These are phyloP conservation scores for Trachymyrmex cornetzi DNA, from an alignment of 1,140 invertebrate genomes.

Conservation along the genomic window DNA sequence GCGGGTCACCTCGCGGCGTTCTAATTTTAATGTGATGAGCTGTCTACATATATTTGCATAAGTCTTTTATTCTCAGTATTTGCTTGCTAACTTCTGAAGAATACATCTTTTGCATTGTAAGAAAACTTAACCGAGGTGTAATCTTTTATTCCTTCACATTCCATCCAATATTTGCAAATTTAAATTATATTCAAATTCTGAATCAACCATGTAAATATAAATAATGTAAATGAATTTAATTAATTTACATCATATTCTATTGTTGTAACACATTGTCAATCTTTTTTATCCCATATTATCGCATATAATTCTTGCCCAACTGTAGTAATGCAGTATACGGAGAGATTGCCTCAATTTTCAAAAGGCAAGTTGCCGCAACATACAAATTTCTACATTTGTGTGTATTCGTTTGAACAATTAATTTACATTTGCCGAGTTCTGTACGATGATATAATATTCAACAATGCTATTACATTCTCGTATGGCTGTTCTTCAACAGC, in stretches of 20 bases:
- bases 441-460: constrained; percentile 43
- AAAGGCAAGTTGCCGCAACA: not conserved
- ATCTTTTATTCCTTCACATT: too few species aligned
- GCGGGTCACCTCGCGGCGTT: too few species aligned
- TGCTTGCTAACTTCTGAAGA: too few species aligned
- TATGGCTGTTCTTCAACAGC: constrained; percentile 41
- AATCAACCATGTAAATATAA: not conserved
- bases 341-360: not conserved
- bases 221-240: not conserved
- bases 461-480: constrained; percentile 67
- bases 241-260: not conserved
- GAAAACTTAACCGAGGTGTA: too few species aligned
- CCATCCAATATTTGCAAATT: not conserved
- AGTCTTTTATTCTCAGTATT: too few species aligned
- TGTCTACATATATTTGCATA: too few species aligned
- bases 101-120: too few species aligned
- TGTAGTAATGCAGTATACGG: not conserved
- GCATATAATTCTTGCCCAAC: not conserved
- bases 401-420: constrained; percentile 49
- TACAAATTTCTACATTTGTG: not conserved
- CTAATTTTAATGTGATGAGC: too few species aligned
- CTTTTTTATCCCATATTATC: not conserved
- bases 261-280: not conserved
- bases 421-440: constrained; percentile 34
- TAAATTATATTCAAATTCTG: not conserved